phyloP scores from a whole-genome alignment of 2,888 invertebrate species.

The Gortyna flavago region DNA sequence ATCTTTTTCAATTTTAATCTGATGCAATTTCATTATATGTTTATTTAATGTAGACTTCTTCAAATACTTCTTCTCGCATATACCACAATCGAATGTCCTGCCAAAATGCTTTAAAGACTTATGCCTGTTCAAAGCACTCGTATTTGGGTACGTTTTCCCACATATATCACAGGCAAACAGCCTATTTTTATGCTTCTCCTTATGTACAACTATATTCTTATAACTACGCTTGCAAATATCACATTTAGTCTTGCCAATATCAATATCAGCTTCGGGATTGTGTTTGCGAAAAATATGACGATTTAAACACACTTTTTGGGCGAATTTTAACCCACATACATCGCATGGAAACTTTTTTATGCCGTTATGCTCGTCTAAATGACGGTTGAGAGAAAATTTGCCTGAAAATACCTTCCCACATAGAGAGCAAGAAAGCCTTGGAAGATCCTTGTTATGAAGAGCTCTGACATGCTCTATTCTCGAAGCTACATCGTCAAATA shows the following conservation, averaged over 20 bases:
- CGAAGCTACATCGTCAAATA: constrained; percentile 1
- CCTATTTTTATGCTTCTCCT: constrained; percentile 21
- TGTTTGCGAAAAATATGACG: constrained; percentile 47
- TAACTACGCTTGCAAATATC: constrained; percentile 44
- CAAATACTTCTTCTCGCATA: constrained; percentile 51
- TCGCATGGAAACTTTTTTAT: constrained; percentile 33
- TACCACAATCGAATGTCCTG: constrained; percentile 31
- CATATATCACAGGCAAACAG: constrained; percentile 44
- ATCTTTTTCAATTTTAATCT: constrained; percentile 45
- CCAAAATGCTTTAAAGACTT: constrained; percentile 51
- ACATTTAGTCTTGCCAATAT: constrained; percentile 44
- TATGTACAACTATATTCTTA: constrained; percentile 45
- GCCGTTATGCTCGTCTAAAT: constrained; percentile 37
- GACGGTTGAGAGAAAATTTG: constrained; percentile 36
- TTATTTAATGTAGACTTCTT: constrained; percentile 34
- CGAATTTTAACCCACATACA: constrained; percentile 30
- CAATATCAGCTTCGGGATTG: background rate
- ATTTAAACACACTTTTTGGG: constrained; percentile 26
- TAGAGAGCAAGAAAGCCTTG: constrained; percentile 14
- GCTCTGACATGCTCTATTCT: background rate
- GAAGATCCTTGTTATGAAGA: rapidly evolving
- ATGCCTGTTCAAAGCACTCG: constrained; percentile 50
- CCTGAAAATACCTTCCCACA: constrained; percentile 33
- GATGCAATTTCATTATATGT: constrained; percentile 52
- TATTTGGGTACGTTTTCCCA: constrained; percentile 27